Evolutionary conservation across 2,113 vertebrate genomes (phyloP).

Genomic region (Paralichthys olivaceus): DNA sequence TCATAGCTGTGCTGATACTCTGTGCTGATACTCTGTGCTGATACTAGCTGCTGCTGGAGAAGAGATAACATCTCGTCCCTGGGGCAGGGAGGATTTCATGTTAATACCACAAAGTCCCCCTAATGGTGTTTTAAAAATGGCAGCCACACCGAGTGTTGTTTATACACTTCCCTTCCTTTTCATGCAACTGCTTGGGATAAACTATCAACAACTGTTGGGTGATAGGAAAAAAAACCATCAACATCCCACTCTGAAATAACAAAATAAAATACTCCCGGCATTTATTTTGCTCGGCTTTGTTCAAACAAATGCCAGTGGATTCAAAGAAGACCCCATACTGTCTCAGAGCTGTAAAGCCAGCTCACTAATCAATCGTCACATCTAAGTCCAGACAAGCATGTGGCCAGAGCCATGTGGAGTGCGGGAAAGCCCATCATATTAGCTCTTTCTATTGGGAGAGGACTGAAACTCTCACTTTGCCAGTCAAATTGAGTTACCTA

Average conservation of each 20-base stretch:
- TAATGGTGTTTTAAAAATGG: constrained; percentile 33
- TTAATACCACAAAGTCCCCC: constrained; percentile 20
- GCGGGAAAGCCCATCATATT: constrained; percentile 5
- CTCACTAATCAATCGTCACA: constrained; percentile 29
- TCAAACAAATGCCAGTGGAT: constrained; percentile 14
- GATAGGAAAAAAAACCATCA: neutral
- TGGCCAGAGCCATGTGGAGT: constrained; percentile 22
- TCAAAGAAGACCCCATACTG: constrained; percentile 5
- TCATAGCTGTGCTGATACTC: neutral
- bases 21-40: neutral
- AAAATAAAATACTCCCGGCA: neutral
- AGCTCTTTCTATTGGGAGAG: constrained; percentile 33
- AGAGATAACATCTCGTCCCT: constrained; percentile 4
- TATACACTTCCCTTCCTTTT: neutral
- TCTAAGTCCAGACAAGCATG: constrained; percentile 24
- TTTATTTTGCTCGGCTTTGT: constrained; percentile 19
- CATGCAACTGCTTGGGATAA: neutral
- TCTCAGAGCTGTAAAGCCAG: constrained; percentile 37
- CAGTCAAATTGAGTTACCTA: neutral
- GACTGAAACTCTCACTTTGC: constrained; percentile 5
- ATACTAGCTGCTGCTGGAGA: neutral
- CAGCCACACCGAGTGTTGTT: neutral
- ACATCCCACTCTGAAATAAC: neutral
- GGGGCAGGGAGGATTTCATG: constrained; percentile 3
- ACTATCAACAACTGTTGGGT: neutral